A percentile compares a stretch with the other conserved stretches of the same genome.
Evolutionary conservation across 92 coral and sea anemone genomes (phyloP).

Genomic region (Porites rus): DNA sequence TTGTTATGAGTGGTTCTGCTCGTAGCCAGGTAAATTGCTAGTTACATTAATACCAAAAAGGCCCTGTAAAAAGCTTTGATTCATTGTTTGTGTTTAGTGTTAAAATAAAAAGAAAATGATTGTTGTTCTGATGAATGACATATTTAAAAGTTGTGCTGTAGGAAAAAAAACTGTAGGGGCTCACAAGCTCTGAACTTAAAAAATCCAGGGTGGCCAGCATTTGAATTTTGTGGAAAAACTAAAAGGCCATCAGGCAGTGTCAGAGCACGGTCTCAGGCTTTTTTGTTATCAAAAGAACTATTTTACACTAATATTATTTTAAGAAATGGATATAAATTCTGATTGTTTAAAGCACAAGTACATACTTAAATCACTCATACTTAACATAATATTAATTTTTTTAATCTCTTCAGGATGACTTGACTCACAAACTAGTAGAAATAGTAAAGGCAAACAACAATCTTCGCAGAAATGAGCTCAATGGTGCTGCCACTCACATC

Average conservation of each 20-base stretch:
- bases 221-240: no score
- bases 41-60: not conserved
- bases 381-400: no score
- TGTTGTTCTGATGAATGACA: not conserved
- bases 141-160: no score
- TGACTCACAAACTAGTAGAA: conserved; percentile 98
- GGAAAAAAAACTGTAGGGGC: not conserved
- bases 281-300: no score
- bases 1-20: conserved; percentile 97
- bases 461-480: conserved; percentile 92
- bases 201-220: no score
- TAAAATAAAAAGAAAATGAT: not conserved
- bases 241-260: no score
- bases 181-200: no score
- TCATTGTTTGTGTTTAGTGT: not conserved
- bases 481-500: conserved; percentile 99
- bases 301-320: no score
- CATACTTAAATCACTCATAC: no score
- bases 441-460: conserved; percentile 95
- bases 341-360: not conserved
- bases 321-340: no score
- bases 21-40: conserved; percentile 89
- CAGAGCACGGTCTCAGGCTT: no score
- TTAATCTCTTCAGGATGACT: conserved; percentile 80
- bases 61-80: conserved; percentile 2